A percentile compares a stretch with the other conserved stretches of the same genome.
Conservation (phyloP, 1,140 invertebrate genomes). For the Scaptomyza graminum region DNA sequence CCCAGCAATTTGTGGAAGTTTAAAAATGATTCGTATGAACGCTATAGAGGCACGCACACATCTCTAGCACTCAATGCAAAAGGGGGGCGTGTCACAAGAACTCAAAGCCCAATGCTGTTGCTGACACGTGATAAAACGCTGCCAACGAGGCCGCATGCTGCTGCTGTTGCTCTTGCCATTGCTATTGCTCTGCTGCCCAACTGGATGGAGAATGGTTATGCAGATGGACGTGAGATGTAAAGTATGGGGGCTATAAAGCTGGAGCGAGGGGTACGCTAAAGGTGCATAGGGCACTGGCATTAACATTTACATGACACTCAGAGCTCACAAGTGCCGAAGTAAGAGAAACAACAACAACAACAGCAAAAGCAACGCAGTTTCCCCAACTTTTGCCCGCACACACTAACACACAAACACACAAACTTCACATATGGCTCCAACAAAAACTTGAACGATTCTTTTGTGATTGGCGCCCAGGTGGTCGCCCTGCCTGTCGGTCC, state of each 20-base stretch:
- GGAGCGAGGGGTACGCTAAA: constrained; percentile 55
- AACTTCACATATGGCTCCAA: constrained; percentile 27
- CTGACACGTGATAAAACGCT: constrained; percentile 82
- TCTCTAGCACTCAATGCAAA: constrained; percentile 24
- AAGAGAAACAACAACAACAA: constrained; percentile 53
- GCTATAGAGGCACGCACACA: constrained; percentile 17
- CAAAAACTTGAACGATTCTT: constrained; percentile 76
- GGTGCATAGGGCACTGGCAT: constrained; percentile 76
- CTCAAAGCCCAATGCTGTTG: constrained; percentile 73
- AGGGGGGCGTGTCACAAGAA: constrained; percentile 47
- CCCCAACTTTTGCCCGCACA: constrained; percentile 16
- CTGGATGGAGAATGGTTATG: neutral
- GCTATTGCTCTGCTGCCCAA: constrained; percentile 20
- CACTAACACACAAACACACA: constrained; percentile 8
- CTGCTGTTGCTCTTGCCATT: constrained; percentile 14
- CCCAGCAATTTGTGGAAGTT: no score
- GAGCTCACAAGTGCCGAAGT: constrained; percentile 38
- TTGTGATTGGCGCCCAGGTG: constrained; percentile 60
- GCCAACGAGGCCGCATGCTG: constrained; percentile 46
- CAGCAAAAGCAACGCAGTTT: neutral
- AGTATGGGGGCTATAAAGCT: neutral
- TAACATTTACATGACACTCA: constrained; percentile 78
- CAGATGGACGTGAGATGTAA: neutral
- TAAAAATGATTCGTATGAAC: neutral
- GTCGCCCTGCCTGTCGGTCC: constrained; percentile 3